Evolutionary conservation across 2,113 vertebrate genomes (phyloP).

Genomic region (Psilopogon haemacephalus): DNA sequence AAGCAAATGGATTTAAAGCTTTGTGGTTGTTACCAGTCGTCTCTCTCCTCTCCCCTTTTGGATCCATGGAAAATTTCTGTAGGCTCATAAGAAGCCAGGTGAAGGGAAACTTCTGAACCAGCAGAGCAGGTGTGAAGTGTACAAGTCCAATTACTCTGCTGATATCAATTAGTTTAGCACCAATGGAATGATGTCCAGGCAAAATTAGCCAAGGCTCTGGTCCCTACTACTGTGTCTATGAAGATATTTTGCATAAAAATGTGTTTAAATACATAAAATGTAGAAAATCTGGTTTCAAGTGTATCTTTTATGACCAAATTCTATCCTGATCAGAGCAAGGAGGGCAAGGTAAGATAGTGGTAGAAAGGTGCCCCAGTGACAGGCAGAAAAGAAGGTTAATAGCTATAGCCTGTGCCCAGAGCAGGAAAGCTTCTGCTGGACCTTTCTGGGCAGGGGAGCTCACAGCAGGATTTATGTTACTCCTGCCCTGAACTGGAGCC

Average conservation of each 20-base stretch:
- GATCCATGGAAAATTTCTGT: constrained; percentile 36
- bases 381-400: constrained; percentile 1
- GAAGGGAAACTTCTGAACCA: constrained; percentile 50
- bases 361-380: neutral
- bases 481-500: neutral
- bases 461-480: neutral
- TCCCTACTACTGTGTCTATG: neutral
- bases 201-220: constrained; percentile 26
- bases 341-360: neutral
- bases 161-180: constrained; percentile 45
- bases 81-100: constrained; percentile 16
- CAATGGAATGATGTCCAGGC: neutral
- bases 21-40: constrained; percentile 12
- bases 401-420: neutral
- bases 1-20: constrained; percentile 30
- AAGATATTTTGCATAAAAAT: neutral
- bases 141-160: neutral
- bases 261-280: neutral
- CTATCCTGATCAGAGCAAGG: neutral
- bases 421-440: constrained; percentile 9
- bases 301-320: neutral
- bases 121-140: constrained; percentile 11
- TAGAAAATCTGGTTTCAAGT: neutral
- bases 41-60: neutral
- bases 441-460: neutral